phyloP scores from a whole-genome alignment of 2,888 invertebrate genomes.

The Hesperia comma region DNA sequence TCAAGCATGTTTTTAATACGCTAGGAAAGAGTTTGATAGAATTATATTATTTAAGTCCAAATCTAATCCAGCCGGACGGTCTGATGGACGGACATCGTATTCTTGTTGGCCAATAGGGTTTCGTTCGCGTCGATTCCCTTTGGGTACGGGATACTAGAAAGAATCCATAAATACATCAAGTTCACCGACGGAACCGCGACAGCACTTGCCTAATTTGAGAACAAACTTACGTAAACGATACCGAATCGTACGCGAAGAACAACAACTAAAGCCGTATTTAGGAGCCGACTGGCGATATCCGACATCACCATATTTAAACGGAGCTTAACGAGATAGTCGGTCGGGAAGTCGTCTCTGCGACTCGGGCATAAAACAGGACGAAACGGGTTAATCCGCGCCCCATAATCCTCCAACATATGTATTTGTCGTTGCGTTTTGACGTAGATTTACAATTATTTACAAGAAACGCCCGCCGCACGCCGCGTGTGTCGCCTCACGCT shows the following conservation, averaged over 20 bases:
- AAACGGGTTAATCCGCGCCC: constrained; percentile 77
- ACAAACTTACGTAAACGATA: constrained; percentile 37
- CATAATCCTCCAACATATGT: constrained; percentile 81
- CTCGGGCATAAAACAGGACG: constrained; percentile 69
- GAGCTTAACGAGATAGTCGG: constrained; percentile 70
- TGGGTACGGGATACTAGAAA: background rate
- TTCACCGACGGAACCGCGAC: constrained; percentile 13
- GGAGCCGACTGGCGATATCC: constrained; percentile 61
- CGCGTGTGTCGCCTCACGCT: constrained; percentile 73
- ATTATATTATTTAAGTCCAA: too few species aligned
- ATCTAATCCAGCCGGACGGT: too few species aligned
- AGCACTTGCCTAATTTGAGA: constrained; percentile 18
- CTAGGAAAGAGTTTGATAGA: too few species aligned
- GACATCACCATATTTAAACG: constrained; percentile 63
- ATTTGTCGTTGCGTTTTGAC: constrained; percentile 81
- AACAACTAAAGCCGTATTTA: constrained; percentile 62
- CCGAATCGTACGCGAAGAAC: constrained; percentile 57
- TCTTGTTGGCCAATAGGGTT: too few species aligned
- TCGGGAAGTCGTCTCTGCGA: constrained; percentile 72
- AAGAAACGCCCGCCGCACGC: constrained; percentile 65
- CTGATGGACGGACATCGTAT: too few species aligned
- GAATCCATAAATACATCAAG: background rate
- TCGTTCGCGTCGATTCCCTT: too few species aligned
- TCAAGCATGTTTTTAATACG: too few species aligned
- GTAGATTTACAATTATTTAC: constrained; percentile 84